Evolutionary conservation across 2,888 invertebrate species (phyloP), one percentile per base, ranked within the genome.

Genomic region (Odiellus spinosus): DNA sequence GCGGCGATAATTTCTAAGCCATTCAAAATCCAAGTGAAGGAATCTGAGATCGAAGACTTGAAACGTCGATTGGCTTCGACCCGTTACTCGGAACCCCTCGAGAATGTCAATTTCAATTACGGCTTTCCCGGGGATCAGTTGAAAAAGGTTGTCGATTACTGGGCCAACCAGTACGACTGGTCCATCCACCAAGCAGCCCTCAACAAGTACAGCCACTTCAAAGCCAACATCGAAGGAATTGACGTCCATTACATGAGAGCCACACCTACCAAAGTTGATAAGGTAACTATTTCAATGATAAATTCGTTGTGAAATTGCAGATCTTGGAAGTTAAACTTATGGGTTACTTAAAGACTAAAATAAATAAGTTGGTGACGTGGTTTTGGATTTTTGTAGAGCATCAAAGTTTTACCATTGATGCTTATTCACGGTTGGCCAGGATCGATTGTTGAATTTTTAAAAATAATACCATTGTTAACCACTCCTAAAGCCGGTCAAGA

Each of bases 341-440:
- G n/a, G n/a, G n/a, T n/a, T n/a, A n/a, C n/a, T n/a, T n/a, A n/a
- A n/a, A n/a, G n/a, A n/a, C n/a, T n/a, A n/a, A n/a, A n/a, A n/a
- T n/a, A n/a, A n/a, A n/a, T n/a, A n/a, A n/a, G n/a, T n/a, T n/a
- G n/a, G n/a, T n/a, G n/a, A n/a, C n/a, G n/a, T n/a, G n/a, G n/a
- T n/a, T n/a, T n/a, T n/a, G 4, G 26, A 6, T 26, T 8, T 26
- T 26, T 26, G 26, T 26, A 26, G 5, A 26, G 26, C 4, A 26
- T 26, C 26, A 56, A 51, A 15, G 71, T 76, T 1, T 55, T 78
- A 1, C 83, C 86, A 15, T 53, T 88, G 10, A 62, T 87, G 3
- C 47, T 88, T 40, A 62, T 82, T 14, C 86, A 87, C 56, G 85
- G 87, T 17, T 87, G 87, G 87, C 88, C 87, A 0, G 82, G 85